Percentiles rank a stretch among this genome's conserved stretches.
These are phyloP conservation scores for Cygnus atratus DNA, from an alignment of 2,113 vertebrate genomes.

Conservation along the genomic window DNA sequence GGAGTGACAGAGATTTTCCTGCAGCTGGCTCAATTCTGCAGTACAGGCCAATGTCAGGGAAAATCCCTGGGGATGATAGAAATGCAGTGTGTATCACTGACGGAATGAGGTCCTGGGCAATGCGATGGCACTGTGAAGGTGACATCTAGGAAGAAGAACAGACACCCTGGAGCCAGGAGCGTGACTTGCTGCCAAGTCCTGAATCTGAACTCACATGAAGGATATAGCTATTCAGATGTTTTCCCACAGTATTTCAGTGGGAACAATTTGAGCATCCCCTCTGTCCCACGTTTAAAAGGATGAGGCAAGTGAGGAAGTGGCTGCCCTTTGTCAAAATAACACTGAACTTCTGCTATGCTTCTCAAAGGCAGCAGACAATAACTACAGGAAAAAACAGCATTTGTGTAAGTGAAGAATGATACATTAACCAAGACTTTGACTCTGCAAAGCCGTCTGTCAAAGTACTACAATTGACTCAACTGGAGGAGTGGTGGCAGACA, in stretches of 20 bases:
- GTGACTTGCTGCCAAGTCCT: background rate
- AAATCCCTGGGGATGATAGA: background rate
- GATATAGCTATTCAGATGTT: background rate
- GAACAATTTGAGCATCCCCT: background rate
- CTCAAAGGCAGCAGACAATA: background rate
- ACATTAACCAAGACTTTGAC: background rate
- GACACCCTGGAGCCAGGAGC: background rate
- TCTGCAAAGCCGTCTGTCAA: background rate
- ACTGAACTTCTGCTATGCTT: background rate
- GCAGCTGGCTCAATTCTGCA: background rate
- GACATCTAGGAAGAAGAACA: background rate
- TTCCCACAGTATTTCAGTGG: background rate
- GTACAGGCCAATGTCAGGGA: background rate
- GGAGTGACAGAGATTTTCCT: background rate
- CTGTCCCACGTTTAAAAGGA: background rate
- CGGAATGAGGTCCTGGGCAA: background rate
- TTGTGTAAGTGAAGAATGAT: background rate
- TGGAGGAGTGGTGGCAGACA: background rate
- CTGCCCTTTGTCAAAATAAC: background rate
- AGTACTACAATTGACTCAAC: background rate
- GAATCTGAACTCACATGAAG: background rate
- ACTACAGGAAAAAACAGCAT: background rate
- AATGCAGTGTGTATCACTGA: fast-evolving
- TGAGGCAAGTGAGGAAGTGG: background rate
- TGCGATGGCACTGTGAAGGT: fast-evolving